These are phyloP conservation scores for Muscicapa comitata DNA, from an alignment of 2,797 vertebrate species.

Conservation along the genomic window DNA sequence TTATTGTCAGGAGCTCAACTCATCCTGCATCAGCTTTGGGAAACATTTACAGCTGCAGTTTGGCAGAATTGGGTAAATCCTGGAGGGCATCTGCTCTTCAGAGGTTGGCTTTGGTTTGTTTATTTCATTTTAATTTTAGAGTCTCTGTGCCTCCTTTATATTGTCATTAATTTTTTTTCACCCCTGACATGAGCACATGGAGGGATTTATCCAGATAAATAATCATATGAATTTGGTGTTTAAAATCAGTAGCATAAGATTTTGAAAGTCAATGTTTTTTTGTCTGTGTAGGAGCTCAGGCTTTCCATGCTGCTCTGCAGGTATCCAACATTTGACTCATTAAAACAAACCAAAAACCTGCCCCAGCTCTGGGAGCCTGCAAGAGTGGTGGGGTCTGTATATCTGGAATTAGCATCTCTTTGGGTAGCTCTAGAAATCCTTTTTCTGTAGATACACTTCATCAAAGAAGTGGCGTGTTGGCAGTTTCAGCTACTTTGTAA, in stretches of 20 bases:
- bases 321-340: background rate
- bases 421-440: background rate
- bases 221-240: background rate
- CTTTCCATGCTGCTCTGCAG: background rate
- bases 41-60: background rate
- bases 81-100: background rate
- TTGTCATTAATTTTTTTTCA: background rate
- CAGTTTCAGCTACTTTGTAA: background rate
- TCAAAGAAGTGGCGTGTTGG: background rate
- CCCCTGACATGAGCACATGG: accelerated
- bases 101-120: background rate
- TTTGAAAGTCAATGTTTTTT: background rate
- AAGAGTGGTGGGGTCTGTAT: background rate
- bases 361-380: background rate
- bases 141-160: background rate
- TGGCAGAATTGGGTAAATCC: background rate
- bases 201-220: background rate
- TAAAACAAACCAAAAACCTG: background rate
- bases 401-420: background rate
- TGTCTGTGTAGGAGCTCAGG: background rate
- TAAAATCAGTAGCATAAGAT: background rate
- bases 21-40: background rate
- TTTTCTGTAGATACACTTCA: background rate
- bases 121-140: background rate
- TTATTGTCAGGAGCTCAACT: background rate